Percentiles rank a stretch among this genome's conserved stretches.
Conservation (phyloP, 2,113 vertebrate genomes). For the Crotalus horridus region DNA sequence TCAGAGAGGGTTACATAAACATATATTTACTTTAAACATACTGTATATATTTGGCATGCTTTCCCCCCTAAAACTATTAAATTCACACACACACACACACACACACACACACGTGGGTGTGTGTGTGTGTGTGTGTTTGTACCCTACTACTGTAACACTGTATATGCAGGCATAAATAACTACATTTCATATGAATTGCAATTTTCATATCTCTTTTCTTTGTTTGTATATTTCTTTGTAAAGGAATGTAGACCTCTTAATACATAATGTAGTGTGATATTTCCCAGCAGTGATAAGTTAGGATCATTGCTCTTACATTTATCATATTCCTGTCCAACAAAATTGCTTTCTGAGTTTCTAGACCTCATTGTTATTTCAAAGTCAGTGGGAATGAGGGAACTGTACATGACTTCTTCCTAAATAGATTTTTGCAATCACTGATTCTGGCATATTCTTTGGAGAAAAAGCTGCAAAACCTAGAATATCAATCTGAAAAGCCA, state of each 20-base stretch:
- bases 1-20: background rate
- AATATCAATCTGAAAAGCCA: background rate
- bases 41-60: background rate
- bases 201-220: background rate
- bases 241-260: background rate
- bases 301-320: background rate
- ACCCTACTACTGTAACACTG: background rate
- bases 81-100: background rate
- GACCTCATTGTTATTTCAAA: background rate
- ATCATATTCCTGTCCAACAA: background rate
- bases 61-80: background rate
- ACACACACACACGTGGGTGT: background rate
- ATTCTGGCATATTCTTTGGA: background rate
- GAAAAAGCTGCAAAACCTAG: background rate
- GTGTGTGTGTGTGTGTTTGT: too few relatives aligned
- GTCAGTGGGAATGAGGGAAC: background rate
- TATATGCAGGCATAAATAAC: background rate
- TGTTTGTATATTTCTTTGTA: background rate
- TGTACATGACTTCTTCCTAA: background rate
- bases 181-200: background rate
- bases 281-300: background rate
- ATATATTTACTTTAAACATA: background rate
- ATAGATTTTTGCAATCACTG: background rate
- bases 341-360: background rate
- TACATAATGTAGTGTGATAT: background rate